Evolutionary conservation across 2,113 vertebrate species (phyloP), one percentile per base, ranked within the genome.

Genomic region (Scatophagus argus): DNA sequence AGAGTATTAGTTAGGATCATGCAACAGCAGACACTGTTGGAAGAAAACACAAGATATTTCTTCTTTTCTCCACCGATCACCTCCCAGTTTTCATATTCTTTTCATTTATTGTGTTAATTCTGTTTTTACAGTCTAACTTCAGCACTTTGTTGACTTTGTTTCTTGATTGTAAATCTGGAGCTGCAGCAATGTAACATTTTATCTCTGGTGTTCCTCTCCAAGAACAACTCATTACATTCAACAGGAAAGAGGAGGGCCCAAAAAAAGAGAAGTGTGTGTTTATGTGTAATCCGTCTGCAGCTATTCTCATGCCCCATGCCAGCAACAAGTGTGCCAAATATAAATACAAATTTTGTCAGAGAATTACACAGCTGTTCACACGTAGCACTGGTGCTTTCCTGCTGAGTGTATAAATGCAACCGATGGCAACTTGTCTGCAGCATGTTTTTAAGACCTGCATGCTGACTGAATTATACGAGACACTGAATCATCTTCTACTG

Each of bases 401-500:
- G 38, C 25, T 51, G 17, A 52, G 34, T 41, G 27, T 23, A 3
- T 31, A 6, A 43, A 74, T 6, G 41, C 12, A 23, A 66, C 12
- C 64, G 21, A 68, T 56, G 47, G 60, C 38, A 56, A 41, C 60
- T 76, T 44, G 43, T 60, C 23, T 27, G 62, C 54, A 52, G 44
- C 65, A 56, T 67, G 52, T 74, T 86, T 29, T 69, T 21, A 23
- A 58, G 52, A 79, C 17, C 8, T 46, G 14, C 32, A 46, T 32
- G 36, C 49, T 61, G 58, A 69, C 74, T 74, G 62, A 27, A 87
- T 47, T 49, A 80, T 56, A 84, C 11, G 27, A 82, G 81, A 84
- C 74, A 64, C 10, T 89, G 87, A 91, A 77, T 93, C 74, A 91
- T 84, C 83, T 49, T 83, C 61, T 16, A 31, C 68, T 58, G 61